phyloP scores from a whole-genome alignment of 1,140 invertebrate species.

The Pomacea maculata region DNA sequence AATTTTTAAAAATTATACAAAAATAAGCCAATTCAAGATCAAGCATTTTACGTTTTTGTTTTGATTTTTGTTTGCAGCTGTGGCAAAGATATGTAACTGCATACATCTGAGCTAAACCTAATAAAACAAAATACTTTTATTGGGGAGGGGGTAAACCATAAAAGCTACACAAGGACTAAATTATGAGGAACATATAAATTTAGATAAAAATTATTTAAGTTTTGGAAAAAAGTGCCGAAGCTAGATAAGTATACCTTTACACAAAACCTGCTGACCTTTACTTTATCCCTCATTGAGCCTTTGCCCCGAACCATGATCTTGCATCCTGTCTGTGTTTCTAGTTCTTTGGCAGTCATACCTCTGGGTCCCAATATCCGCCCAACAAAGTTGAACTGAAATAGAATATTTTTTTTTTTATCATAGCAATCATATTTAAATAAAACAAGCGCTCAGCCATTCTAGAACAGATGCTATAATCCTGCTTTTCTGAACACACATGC shows the following conservation, averaged over 20 bases:
- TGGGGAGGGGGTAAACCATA: background rate
- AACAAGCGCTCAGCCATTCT: background rate
- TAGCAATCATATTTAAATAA: background rate
- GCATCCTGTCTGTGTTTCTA: slow-evolving; percentile 99
- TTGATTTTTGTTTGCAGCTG: no score
- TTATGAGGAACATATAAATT: background rate
- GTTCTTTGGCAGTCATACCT: slow-evolving; percentile 99
- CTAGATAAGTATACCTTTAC: background rate
- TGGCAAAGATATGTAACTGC: no score
- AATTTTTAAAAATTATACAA: no score
- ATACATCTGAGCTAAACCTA: background rate
- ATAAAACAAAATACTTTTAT: background rate
- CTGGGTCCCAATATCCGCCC: slow-evolving; percentile 98
- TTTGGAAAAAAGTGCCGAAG: background rate
- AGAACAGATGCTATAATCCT: background rate
- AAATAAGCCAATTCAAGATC: no score
- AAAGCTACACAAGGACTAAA: background rate
- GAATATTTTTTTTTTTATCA: background rate
- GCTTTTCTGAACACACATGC: no score
- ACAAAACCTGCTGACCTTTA: slow-evolving; percentile 83
- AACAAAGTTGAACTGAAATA: slow-evolving; percentile 98
- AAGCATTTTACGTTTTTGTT: no score
- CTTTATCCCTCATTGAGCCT: slow-evolving; percentile 99
- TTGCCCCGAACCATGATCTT: slow-evolving; percentile 99
- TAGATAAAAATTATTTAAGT: background rate